phyloP scores from a whole-genome alignment of 2,888 invertebrate species.

The Hetaerina titia region DNA sequence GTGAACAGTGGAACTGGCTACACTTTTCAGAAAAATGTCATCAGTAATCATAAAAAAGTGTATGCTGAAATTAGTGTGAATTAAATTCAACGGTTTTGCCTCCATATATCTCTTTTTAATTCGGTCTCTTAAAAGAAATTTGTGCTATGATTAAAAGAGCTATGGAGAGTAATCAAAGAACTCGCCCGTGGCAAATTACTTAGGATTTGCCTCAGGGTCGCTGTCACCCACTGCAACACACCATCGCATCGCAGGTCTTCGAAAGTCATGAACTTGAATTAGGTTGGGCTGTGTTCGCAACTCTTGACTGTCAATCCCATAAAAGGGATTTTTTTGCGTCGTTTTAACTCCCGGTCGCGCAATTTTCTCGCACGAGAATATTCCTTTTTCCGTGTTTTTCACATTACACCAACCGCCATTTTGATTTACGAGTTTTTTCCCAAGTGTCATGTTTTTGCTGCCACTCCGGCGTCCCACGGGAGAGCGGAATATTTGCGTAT shows the following conservation, averaged over 20 bases:
- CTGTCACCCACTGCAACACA: background rate
- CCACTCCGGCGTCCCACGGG: background rate
- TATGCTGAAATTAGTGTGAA: no score
- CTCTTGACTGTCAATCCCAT: background rate
- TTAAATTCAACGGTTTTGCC: no score
- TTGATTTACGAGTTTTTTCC: conserved; percentile 18
- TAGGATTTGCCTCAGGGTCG: background rate
- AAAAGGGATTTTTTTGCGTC: background rate
- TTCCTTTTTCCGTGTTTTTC: background rate
- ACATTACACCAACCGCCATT: background rate
- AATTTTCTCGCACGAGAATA: background rate
- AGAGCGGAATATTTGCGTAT: background rate
- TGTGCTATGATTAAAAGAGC: background rate
- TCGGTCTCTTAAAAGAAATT: no score
- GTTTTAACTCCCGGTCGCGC: background rate
- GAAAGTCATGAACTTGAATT: background rate
- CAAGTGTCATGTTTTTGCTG: background rate
- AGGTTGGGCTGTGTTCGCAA: background rate
- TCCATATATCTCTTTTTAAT: no score
- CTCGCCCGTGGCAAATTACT: background rate
- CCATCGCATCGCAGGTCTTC: background rate
- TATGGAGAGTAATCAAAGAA: background rate
- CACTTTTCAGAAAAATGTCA: background rate
- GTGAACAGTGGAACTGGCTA: no score
- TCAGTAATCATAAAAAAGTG: background rate